Evolutionary conservation across 2,797 vertebrate genomes (phyloP).

Genomic region (Coregonus suidteri): DNA sequence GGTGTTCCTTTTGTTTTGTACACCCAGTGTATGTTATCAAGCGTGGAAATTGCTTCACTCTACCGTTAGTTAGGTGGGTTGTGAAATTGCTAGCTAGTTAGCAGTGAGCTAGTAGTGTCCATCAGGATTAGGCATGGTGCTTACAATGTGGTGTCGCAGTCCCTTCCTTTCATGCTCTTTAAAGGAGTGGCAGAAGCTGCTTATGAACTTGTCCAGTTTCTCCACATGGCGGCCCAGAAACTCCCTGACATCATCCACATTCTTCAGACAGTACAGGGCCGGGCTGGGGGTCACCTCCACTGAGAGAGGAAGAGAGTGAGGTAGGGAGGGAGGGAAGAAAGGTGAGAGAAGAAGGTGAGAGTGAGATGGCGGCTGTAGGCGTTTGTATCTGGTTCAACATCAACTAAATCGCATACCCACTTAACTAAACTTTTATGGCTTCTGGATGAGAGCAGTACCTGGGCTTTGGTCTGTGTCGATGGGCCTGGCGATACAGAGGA

Average conservation of each 20-base stretch:
- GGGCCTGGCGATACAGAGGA: slow-evolving; percentile 87
- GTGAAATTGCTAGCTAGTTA: no score
- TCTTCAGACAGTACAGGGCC: slow-evolving; percentile 83
- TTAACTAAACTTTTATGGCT: neutral
- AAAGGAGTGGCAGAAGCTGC: slow-evolving; percentile 81
- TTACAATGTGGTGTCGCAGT: slow-evolving; percentile 91
- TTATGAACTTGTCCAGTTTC: slow-evolving; percentile 87
- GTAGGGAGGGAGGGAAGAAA: neutral
- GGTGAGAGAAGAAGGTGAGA: neutral
- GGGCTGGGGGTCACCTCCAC: slow-evolving; percentile 67
- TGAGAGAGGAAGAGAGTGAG: slow-evolving; percentile 19
- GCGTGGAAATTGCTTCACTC: no score
- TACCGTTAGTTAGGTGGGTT: no score
- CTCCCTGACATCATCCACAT: slow-evolving; percentile 86
- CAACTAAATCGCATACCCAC: neutral
- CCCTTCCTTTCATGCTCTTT: slow-evolving; percentile 91
- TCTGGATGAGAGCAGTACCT: slow-evolving; percentile 28
- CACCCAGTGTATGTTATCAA: no score
- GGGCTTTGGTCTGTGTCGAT: slow-evolving; percentile 60
- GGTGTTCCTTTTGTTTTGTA: no score
- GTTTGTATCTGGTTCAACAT: neutral
- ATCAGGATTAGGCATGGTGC: no score
- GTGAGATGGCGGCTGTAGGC: neutral
- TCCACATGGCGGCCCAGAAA: slow-evolving; percentile 88
- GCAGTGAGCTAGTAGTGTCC: no score